These are phyloP conservation scores for Bucco capensis DNA, from an alignment of 2,113 vertebrate species.

Conservation along the genomic window DNA sequence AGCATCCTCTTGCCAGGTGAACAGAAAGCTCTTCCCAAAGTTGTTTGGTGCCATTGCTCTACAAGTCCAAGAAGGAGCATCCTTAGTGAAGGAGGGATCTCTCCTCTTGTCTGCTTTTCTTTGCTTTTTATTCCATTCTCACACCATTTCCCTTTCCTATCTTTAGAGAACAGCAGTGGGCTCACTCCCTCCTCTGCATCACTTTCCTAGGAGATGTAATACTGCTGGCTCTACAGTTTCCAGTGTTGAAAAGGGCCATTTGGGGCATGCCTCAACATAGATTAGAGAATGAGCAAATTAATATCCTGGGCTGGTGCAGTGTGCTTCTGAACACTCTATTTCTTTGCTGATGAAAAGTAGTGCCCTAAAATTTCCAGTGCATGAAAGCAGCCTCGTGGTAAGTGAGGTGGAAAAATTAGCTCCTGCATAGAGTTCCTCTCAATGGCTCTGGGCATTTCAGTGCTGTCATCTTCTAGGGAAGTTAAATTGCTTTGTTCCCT, in stretches of 20 bases:
- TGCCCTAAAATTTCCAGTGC: conserved; percentile 38
- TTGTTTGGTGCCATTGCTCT: not conserved
- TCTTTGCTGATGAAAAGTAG: conserved; percentile 18
- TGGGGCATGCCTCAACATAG: not conserved
- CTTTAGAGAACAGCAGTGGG: not conserved
- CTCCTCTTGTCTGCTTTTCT: not conserved
- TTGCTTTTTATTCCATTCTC: not conserved
- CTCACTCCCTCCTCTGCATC: not conserved
- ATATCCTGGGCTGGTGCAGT: not conserved
- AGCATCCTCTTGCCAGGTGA: not conserved
- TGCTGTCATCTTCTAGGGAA: conserved; percentile 42
- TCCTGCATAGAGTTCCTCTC: not conserved
- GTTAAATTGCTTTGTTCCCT: conserved; percentile 46
- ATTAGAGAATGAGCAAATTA: not conserved
- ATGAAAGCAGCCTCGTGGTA: conserved; percentile 28
- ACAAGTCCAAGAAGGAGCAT: not conserved
- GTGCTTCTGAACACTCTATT: not conserved
- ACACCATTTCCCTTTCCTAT: not conserved
- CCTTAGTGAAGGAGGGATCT: not conserved
- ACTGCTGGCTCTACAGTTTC: not conserved
- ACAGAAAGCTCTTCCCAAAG: not conserved
- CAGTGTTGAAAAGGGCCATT: not conserved
- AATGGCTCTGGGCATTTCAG: conserved; percentile 8
- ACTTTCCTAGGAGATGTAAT: not conserved
- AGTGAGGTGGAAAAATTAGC: conserved; percentile 30